phyloP scores from a whole-genome alignment of 2,113 vertebrate genomes.

The Meles meles region DNA sequence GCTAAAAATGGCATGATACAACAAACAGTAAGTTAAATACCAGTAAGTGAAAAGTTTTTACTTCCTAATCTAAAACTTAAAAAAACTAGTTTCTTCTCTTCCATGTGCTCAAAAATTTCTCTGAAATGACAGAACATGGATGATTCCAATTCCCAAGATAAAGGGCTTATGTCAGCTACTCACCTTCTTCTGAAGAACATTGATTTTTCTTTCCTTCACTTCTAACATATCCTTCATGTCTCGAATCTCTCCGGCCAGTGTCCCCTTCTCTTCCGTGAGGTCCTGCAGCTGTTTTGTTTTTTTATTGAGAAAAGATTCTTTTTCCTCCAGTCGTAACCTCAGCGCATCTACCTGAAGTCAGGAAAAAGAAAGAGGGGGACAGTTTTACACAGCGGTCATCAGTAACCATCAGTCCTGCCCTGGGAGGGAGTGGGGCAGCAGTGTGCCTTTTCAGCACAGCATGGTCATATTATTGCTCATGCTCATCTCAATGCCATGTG shows the following conservation, averaged over 20 bases:
- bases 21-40: not conserved
- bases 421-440: rapidly evolving
- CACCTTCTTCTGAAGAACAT: constrained; percentile 99
- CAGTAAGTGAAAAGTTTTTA: not conserved
- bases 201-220: constrained; percentile 99
- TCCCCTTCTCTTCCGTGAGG: constrained; percentile 98
- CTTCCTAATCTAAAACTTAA: not conserved
- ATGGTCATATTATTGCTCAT: rapidly evolving
- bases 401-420: not conserved
- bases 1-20: not conserved
- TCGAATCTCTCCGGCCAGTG: constrained; percentile 95
- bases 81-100: not conserved
- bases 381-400: not conserved
- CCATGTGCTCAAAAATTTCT: not conserved
- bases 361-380: constrained; percentile 9
- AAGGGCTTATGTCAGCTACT: not conserved
- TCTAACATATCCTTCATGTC: constrained; percentile 99
- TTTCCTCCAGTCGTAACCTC: constrained; percentile 96
- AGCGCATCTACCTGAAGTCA: constrained; percentile 93
- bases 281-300: constrained; percentile 99
- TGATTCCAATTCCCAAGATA: not conserved
- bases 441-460: not conserved
- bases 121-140: not conserved
- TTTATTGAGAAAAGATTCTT: constrained; percentile 98
- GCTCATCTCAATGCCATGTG: rapidly evolving